Conservation (phyloP, 2,888 invertebrate genomes). For the Drosophila siamana region DNA sequence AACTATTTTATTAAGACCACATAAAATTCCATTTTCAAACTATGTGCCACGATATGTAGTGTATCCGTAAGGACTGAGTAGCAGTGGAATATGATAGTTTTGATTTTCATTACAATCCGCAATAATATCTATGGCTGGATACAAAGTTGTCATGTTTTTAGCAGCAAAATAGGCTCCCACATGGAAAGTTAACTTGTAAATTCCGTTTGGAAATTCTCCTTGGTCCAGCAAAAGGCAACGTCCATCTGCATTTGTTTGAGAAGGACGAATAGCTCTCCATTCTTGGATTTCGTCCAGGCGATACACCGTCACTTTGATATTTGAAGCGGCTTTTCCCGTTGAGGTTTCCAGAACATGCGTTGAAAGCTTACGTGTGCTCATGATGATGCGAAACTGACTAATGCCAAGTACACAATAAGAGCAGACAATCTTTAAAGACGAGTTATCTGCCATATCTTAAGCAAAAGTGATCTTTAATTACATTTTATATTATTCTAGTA, state of each 20-base stretch:
- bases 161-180: conserved; percentile 90
- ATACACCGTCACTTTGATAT: conserved; percentile 89
- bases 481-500: conserved; percentile 1
- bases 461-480: conserved; percentile 3
- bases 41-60: conserved; percentile 88
- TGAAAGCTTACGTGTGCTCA: conserved; percentile 85
- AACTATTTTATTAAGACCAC: background rate
- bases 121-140: conserved; percentile 91
- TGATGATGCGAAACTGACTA: conserved; percentile 9
- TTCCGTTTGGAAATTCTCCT: conserved; percentile 87
- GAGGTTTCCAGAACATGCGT: conserved; percentile 91
- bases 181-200: conserved; percentile 91
- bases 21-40: background rate
- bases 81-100: conserved; percentile 91
- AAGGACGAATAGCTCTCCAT: conserved; percentile 90
- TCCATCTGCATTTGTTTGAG: conserved; percentile 87
- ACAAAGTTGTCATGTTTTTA: conserved; percentile 88
- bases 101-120: conserved; percentile 89
- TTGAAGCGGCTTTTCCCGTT: conserved; percentile 88
- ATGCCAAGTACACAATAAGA: background rate
- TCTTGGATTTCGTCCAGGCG: conserved; percentile 86
- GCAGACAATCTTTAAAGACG: conserved; percentile 1
- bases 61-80: conserved; percentile 91
- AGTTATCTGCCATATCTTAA: background rate
- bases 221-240: conserved; percentile 52